Base-by-base conservation (phyloP, 2,797 vertebrate genomes). In the Chrysocyon brachyurus region DNA sequence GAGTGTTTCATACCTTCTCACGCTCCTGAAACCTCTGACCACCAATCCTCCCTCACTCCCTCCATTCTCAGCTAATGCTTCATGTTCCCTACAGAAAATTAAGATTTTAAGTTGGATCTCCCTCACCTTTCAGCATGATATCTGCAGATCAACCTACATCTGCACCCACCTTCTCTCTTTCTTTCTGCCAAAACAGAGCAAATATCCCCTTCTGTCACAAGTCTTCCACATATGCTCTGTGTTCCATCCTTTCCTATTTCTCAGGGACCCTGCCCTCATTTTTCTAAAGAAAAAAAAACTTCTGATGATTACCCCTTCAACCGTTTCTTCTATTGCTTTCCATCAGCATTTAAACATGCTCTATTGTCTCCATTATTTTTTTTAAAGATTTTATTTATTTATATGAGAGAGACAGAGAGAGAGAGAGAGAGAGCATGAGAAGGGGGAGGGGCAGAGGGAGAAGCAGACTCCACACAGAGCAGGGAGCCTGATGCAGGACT, bases 291-390 rank as follows among this genome's bases (percentile, higher is more conserved):
- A 95, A 66, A 95, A 66, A 61, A 90, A 95, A 68, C 16, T 24
- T 88, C 8, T 33, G 46, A 68, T 94, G 68, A 90, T 78, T n/a
- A 15, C 7, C 36, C 84, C n/a, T 92, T 95, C 78, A 88, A 10
- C 49, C 28, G 87, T 91, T 95, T 49, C 46, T 85, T 90, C 17
- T 95, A 46, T 78, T 94, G 75, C 61, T 93, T 83, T 33, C 61
- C 5, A 59, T 87, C 54, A 94, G 56, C 70, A 77, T 88, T 87
- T 94, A 82, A 79, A 73, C 24, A 12, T 94, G 26, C 11, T 88
- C 31, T 90, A 1, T 81, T 91, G 1, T 63, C 52, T 84, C n/a
- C 66, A 66, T 89, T 72, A 87, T 73, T 95, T 94, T 46, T 46
- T 46, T 46, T 46, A 8, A 46, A 46, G 40, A 46, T 46, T 46